Percentiles rank a stretch among this genome's conserved stretches.
Conservation (phyloP, 2,113 vertebrate genomes). For the Cnemophilus loriae region DNA sequence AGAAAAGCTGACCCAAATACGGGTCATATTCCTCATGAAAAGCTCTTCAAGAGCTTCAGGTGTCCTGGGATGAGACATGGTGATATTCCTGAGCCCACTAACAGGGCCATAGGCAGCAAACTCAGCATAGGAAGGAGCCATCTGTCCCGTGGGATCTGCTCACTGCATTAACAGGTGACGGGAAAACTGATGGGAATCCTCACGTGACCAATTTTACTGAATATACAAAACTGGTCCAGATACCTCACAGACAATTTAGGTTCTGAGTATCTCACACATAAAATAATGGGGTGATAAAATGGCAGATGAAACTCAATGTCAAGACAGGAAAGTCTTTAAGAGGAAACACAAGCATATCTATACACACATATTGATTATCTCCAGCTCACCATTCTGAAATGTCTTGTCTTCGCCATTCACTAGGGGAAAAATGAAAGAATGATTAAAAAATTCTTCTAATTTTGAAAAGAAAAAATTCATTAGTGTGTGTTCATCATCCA, state of each 20-base stretch:
- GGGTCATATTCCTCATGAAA: not conserved
- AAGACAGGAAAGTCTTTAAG: not conserved
- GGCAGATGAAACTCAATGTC: not conserved
- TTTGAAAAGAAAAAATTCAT: not conserved
- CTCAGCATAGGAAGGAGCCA: fast-evolving
- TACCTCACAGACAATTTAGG: not conserved
- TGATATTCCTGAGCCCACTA: not conserved
- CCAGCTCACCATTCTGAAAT: not conserved
- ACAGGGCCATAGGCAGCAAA: not conserved
- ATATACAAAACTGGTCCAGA: not conserved
- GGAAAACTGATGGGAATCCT: not conserved
- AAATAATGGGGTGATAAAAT: not conserved
- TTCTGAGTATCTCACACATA: not conserved
- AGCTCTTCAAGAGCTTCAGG: not conserved
- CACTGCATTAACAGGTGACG: not conserved
- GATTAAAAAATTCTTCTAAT: not conserved
- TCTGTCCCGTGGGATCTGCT: not conserved
- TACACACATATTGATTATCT: not conserved
- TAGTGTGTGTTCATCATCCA: not conserved
- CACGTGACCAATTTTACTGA: not conserved
- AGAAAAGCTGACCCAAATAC: not conserved
- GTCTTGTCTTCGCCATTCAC: not conserved
- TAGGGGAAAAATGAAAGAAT: not conserved
- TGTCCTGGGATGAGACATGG: not conserved
- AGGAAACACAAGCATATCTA: not conserved